phyloP scores from a whole-genome alignment of 2,888 invertebrate genomes.

The Sturmia bella region DNA sequence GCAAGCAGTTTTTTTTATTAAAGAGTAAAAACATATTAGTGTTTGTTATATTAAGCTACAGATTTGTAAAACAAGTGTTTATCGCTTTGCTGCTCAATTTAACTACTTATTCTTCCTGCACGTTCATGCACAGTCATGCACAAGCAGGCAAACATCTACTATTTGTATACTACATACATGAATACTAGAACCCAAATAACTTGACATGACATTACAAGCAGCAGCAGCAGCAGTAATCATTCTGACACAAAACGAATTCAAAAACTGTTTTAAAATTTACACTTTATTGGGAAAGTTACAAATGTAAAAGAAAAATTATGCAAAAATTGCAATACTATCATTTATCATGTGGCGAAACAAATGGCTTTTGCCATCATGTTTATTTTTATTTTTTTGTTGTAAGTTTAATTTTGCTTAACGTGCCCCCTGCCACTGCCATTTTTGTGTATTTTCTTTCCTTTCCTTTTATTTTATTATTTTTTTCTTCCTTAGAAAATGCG shows the following conservation, averaged over 20 bases:
- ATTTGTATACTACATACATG: neutral
- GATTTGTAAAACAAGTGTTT: too few species aligned
- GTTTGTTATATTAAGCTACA: too few species aligned
- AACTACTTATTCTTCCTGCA: too few species aligned
- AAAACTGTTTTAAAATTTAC: slow-evolving; percentile 52
- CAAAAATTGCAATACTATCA: slow-evolving; percentile 69
- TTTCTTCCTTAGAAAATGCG: slow-evolving; percentile 35
- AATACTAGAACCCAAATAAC: slow-evolving; percentile 39
- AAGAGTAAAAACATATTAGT: too few species aligned
- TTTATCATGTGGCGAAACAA: slow-evolving; percentile 64
- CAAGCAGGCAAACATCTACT: neutral
- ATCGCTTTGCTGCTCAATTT: too few species aligned
- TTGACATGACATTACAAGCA: slow-evolving; percentile 67
- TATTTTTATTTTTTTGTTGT: slow-evolving; percentile 39
- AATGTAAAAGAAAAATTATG: slow-evolving; percentile 57
- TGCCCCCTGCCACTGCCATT: slow-evolving; percentile 32
- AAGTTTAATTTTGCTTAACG: slow-evolving; percentile 56
- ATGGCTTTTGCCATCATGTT: slow-evolving; percentile 46
- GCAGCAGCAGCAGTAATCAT: slow-evolving; percentile 68
- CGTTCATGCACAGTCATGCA: neutral
- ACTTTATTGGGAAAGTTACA: slow-evolving; percentile 47
- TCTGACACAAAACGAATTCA: slow-evolving; percentile 59
- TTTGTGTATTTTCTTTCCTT: slow-evolving; percentile 1
- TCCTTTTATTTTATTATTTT: too few species aligned
- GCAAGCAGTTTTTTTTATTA: too few species aligned